phyloP scores from a whole-genome alignment of 1,140 invertebrate species.

The Ectropis grisescens region DNA sequence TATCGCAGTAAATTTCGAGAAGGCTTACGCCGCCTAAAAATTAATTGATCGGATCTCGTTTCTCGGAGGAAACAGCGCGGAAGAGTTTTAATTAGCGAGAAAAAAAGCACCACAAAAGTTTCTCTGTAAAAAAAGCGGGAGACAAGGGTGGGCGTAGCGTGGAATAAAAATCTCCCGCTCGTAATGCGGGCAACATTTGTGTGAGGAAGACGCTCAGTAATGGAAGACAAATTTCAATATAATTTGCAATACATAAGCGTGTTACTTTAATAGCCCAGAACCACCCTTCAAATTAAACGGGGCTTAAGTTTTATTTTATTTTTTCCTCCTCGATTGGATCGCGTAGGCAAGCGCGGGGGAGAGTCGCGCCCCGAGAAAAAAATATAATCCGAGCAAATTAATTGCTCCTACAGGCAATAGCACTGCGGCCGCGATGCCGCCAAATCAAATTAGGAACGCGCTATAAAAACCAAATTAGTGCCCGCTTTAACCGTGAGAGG shows the following conservation, averaged over 20 bases:
- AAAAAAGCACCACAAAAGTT: conserved; percentile 65
- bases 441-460: conserved; percentile 71
- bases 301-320: conserved; percentile 71
- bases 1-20: conserved; percentile 56
- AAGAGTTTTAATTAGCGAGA: conserved; percentile 70
- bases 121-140: conserved; percentile 64
- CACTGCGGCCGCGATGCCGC: conserved; percentile 63
- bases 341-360: conserved; percentile 26
- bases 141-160: conserved; percentile 61
- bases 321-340: conserved; percentile 54
- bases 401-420: conserved; percentile 66
- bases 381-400: conserved; percentile 71
- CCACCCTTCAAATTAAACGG: conserved; percentile 72
- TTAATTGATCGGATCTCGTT: conserved; percentile 69
- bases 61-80: conserved; percentile 63
- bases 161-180: conserved; percentile 65
- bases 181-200: conserved; percentile 69
- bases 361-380: conserved; percentile 46
- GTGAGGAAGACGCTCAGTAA: conserved; percentile 66
- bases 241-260: conserved; percentile 73
- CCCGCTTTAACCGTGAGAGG: conserved; percentile 69
- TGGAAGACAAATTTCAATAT: conserved; percentile 72
- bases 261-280: conserved; percentile 72
- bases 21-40: conserved; percentile 60
- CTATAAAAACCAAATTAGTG: conserved; percentile 73